Evolutionary conservation across 92 coral and sea anemone species (phyloP).

Genomic region (Porites lobata): DNA sequence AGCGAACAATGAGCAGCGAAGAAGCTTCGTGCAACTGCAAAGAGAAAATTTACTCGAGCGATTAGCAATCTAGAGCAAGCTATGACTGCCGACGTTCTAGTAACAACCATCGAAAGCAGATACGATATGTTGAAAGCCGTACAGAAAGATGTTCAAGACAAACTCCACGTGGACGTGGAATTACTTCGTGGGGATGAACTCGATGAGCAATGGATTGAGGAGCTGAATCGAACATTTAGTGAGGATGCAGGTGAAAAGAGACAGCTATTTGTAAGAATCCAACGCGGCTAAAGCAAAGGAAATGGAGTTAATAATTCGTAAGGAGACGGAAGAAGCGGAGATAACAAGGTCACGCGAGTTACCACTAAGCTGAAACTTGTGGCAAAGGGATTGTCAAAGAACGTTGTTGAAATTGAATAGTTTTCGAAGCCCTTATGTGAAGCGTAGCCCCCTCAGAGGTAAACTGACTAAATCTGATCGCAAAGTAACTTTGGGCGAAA

Average conservation of each 20-base stretch:
- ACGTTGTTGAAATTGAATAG: not conserved
- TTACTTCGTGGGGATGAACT: constrained; percentile 11
- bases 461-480: no score
- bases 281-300: constrained; percentile 3
- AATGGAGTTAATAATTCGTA: not conserved
- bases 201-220: constrained; percentile 12
- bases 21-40: constrained; percentile 10
- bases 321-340: constrained; percentile 7
- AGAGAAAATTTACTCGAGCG: constrained; percentile 7
- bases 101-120: constrained; percentile 14
- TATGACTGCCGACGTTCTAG: constrained; percentile 6
- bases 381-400: not conserved
- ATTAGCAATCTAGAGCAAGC: constrained; percentile 13
- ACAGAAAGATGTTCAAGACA: constrained; percentile 10
- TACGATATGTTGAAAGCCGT: not conserved
- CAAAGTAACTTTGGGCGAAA: no score
- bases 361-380: not conserved
- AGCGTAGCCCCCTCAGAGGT: no score
- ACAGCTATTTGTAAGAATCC: constrained; percentile 10
- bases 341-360: not conserved
- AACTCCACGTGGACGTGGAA: not conserved
- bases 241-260: constrained; percentile 8
- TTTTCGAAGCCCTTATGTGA: no score
- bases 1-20: constrained; percentile 1
- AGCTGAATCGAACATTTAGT: not conserved